Evolutionary conservation across 2,113 vertebrate species (phyloP).

Genomic region (Callaeas wilsoni): DNA sequence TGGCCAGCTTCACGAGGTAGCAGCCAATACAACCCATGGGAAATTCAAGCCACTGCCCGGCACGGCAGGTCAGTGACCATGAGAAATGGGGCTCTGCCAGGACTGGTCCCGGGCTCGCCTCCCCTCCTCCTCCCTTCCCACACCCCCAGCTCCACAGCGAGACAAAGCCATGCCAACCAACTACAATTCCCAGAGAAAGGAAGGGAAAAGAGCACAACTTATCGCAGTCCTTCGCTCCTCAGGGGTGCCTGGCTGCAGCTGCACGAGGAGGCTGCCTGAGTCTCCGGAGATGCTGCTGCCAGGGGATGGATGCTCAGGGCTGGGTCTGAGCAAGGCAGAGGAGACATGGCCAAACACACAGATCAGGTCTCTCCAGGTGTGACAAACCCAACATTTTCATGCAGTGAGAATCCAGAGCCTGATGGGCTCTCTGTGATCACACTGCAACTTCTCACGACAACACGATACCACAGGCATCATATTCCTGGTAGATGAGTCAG

Average conservation of each 20-base stretch:
- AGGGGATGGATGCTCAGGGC: neutral
- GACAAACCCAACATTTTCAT: neutral
- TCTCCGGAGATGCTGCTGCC: neutral
- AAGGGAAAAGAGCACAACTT: neutral
- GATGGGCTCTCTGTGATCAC: neutral
- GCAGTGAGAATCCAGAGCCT: neutral
- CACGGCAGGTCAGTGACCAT: neutral
- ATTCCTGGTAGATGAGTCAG: neutral
- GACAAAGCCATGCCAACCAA: neutral
- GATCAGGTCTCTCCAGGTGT: neutral
- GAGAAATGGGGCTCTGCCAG: neutral
- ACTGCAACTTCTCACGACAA: neutral
- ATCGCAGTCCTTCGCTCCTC: neutral
- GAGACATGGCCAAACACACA: neutral
- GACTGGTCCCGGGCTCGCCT: neutral
- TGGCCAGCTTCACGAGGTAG: neutral
- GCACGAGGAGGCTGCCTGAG: neutral
- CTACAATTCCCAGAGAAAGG: neutral
- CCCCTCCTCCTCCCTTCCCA: neutral
- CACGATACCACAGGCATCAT: neutral
- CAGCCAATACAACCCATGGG: neutral
- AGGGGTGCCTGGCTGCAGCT: neutral
- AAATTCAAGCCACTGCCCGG: conserved; percentile 11
- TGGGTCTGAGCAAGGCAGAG: neutral
- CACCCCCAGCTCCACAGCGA: neutral